Percentiles rank a stretch among this genome's conserved stretches.
Evolutionary conservation across 2,113 vertebrate species (phyloP).

Genomic region (Eptatretus burgeri): DNA sequence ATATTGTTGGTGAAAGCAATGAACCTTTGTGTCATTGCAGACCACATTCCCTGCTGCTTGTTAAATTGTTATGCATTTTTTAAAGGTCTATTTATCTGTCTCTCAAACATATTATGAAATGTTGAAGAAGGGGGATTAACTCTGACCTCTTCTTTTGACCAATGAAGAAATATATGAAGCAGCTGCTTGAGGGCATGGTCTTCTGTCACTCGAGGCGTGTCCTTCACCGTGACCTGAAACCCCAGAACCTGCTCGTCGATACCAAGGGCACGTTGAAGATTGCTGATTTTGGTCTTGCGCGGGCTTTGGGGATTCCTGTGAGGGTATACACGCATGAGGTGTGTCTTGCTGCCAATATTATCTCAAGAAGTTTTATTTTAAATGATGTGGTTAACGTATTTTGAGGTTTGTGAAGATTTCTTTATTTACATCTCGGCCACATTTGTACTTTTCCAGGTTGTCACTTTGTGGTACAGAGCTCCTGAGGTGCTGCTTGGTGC

Average conservation of each 20-base stretch:
- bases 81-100: too few species aligned
- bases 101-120: too few species aligned
- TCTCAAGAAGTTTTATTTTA: too few species aligned
- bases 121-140: too few species aligned
- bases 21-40: too few species aligned
- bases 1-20: too few species aligned
- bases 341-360: neutral
- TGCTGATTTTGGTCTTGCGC: slow-evolving; percentile 70
- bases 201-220: slow-evolving; percentile 82
- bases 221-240: slow-evolving; percentile 76
- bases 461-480: neutral
- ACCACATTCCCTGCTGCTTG: too few species aligned
- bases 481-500: neutral
- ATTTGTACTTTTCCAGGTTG: neutral
- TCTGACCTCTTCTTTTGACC: neutral
- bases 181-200: slow-evolving; percentile 80
- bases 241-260: slow-evolving; percentile 80
- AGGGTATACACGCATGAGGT: slow-evolving; percentile 91
- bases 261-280: slow-evolving; percentile 85
- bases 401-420: too few species aligned
- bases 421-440: too few species aligned
- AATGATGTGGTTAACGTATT: too few species aligned
- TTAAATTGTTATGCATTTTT: too few species aligned
- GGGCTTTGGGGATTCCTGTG: slow-evolving; percentile 84
- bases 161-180: slow-evolving; percentile 61